Conservation (phyloP, 2,113 vertebrate species). For the Synodontis membranacea region DNA sequence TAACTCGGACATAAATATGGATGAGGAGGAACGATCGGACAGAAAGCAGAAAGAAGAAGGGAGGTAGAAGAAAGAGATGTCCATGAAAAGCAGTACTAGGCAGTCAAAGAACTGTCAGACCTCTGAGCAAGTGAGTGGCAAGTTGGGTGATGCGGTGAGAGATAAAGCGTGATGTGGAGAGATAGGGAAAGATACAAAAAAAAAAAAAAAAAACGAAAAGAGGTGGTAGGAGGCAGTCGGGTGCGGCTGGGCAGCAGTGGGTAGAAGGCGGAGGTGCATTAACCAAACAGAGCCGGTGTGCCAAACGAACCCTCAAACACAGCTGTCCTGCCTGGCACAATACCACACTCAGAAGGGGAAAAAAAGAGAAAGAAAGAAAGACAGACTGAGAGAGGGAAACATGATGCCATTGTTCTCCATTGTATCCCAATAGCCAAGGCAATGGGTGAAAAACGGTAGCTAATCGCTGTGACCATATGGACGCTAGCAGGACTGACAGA, state of each 20-base stretch:
- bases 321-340: conserved; percentile 54
- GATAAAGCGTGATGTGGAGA: conserved; percentile 1
- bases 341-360: conserved; percentile 19
- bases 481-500: conserved; percentile 47
- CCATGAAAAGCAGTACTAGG: conserved; percentile 1
- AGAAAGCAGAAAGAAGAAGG: not conserved
- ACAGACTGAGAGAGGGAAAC: conserved; percentile 20
- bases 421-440: conserved; percentile 52
- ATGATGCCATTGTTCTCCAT: conserved; percentile 53
- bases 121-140: conserved; percentile 19
- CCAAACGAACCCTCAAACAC: conserved; percentile 44
- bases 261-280: conserved; percentile 43
- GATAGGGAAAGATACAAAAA: not conserved
- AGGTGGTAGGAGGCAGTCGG: not conserved
- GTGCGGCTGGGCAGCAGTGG: conserved; percentile 31
- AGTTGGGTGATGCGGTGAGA: conserved; percentile 9
- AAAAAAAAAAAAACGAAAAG: not conserved
- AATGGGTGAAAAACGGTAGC: conserved; percentile 52
- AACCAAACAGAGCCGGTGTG: conserved; percentile 14
- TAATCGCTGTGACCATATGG: conserved; percentile 60
- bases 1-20: conserved; percentile 33
- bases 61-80: not conserved
- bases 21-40: conserved; percentile 19
- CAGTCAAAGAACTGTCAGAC: conserved; percentile 15
- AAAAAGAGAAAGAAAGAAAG: conserved; percentile 13